Evolutionary conservation across 2,113 vertebrate genomes (phyloP).

Genomic region (Syrmaticus mikado): DNA sequence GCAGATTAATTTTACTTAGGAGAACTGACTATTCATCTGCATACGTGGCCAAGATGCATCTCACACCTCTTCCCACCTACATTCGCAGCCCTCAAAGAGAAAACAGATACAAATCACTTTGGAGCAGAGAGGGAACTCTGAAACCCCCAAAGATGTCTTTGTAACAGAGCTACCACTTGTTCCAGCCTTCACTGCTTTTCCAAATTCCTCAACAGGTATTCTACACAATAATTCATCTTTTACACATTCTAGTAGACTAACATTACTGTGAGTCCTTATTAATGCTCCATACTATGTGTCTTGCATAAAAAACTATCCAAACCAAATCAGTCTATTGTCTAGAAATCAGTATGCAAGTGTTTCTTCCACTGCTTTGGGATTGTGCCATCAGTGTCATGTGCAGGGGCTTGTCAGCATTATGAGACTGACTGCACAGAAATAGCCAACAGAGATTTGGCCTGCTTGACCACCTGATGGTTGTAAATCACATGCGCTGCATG

Average conservation of each 20-base stretch:
- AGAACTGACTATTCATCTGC: neutral
- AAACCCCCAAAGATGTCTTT: neutral
- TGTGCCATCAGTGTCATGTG: neutral
- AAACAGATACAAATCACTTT: neutral
- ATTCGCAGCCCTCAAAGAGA: neutral
- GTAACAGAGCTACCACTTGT: neutral
- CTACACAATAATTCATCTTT: neutral
- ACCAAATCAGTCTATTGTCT: neutral
- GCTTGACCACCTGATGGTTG: neutral
- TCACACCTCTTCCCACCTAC: neutral
- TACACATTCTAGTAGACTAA: neutral
- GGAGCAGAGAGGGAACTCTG: neutral
- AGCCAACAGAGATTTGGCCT: neutral
- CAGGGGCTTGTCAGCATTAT: neutral
- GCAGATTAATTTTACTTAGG: neutral
- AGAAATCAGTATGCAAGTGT: neutral
- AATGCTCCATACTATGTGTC: neutral
- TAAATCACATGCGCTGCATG: accelerated
- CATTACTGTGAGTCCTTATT: neutral
- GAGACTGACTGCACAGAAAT: neutral
- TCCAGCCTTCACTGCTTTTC: neutral
- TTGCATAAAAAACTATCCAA: neutral
- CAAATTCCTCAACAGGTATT: neutral
- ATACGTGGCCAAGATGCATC: neutral
- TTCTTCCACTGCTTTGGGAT: neutral